phyloP scores from a whole-genome alignment of 2,113 vertebrate genomes.

The Cheilinus undulatus region DNA sequence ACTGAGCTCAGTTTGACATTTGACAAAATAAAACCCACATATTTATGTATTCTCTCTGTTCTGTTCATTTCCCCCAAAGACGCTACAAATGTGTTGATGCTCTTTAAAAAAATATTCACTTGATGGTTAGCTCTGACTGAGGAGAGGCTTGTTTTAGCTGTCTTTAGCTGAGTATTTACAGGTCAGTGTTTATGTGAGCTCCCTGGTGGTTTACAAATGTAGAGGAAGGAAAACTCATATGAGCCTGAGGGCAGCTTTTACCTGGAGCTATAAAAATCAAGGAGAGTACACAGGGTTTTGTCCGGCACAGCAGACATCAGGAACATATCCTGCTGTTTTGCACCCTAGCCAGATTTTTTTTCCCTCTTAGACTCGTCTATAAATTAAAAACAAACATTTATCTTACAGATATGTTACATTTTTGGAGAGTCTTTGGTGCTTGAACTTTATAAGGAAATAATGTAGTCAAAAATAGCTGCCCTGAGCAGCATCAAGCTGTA shows the following conservation, averaged over 20 bases:
- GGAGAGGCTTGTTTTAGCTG: constrained; percentile 42
- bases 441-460: no score
- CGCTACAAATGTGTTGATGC: neutral
- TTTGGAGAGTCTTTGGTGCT: no score
- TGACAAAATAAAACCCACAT: neutral
- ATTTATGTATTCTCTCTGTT: neutral
- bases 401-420: no score
- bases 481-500: no score
- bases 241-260: constrained; percentile 50
- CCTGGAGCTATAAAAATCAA: constrained; percentile 60
- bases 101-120: neutral
- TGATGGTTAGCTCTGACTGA: constrained; percentile 15
- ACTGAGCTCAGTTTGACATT: neutral
- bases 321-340: neutral
- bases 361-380: no score
- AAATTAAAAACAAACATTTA: no score
- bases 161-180: constrained; percentile 37
- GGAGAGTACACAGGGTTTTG: constrained; percentile 34
- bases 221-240: constrained; percentile 22
- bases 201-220: constrained; percentile 33
- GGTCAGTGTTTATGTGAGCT: constrained; percentile 56
- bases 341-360: no score
- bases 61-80: neutral
- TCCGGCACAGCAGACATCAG: constrained; percentile 28
- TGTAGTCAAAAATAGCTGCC: no score